Evolutionary conservation across 64 coral and sea anemone genomes (phyloP), one percentile per base, ranked within the genome.

Genomic region (Pachyseris speciosa): DNA sequence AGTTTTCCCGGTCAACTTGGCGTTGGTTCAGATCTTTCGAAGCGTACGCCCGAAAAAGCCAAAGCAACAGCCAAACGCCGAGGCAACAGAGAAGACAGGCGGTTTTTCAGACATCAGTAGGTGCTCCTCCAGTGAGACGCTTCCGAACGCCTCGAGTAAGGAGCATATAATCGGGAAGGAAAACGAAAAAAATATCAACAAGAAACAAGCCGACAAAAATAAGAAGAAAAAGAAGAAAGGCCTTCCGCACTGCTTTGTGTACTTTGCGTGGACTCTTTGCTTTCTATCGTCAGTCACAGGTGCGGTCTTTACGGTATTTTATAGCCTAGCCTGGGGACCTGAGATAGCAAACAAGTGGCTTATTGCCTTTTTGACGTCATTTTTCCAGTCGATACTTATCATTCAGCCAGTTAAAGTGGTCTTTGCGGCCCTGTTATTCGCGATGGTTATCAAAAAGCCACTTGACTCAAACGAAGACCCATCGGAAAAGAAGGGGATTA

Each of bases 331-430:
- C 12, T 98, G 96, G 96, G 96, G 96, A 12, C 76, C 93, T 5
- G 96, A 98, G 32, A 86, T 86, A 4, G 85, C 95, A n/a, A 98
- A 94, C 22, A 80, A 98, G 27, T 98, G 95, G 95, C 51, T 98
- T 13, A 67, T 98, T 17, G 74, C 93, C 19, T 95, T 98, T 30
- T 78, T 95, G 29, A 88, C 83, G 9, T 94, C 96, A 5, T 98
- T 98, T 70, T 88, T 95, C 67, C 93, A 98, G 49, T 95, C 93
- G 1, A 90, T 94, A 37, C 84, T 98, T 17, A 41, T 98, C 31
- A 87, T 98, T n/a, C 96, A 98, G 69, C n/a, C 96, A 45, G 29
- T 98, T n/a, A 95, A 98, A 67, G 96, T 98, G 51, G 39, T 98
- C 1, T 33, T 89, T 51, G 64, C 49, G n/a, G 76, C 96, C 20